phyloP scores from a whole-genome alignment of 2,888 invertebrate genomes.

The Thecophora atra region DNA sequence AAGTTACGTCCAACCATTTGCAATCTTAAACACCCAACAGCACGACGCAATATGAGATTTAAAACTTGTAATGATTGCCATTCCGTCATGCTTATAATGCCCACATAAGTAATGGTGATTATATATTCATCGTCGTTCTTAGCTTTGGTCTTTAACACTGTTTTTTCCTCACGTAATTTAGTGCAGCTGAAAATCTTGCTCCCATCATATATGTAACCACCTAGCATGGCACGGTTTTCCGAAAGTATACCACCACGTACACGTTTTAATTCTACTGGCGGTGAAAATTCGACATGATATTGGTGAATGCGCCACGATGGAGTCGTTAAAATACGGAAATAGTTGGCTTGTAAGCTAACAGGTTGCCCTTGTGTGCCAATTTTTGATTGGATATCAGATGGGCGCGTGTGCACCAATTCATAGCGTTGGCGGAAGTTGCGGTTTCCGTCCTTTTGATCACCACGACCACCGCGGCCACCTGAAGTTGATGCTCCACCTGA shows the following conservation, averaged over 20 bases:
- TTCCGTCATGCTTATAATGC: slow-evolving; percentile 74
- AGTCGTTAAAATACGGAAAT: slow-evolving; percentile 73
- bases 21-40: slow-evolving; percentile 70
- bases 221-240: slow-evolving; percentile 69
- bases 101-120: slow-evolving; percentile 72
- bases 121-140: slow-evolving; percentile 67
- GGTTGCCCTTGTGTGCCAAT: slow-evolving; percentile 68
- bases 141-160: slow-evolving; percentile 70
- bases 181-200: slow-evolving; percentile 74
- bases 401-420: slow-evolving; percentile 59
- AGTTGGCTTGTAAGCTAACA: slow-evolving; percentile 73
- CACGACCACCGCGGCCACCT: slow-evolving; percentile 15
- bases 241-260: slow-evolving; percentile 73
- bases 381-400: slow-evolving; percentile 56
- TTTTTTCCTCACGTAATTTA: slow-evolving; percentile 69
- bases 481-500: slow-evolving; percentile 20
- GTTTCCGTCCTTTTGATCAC: slow-evolving; percentile 36
- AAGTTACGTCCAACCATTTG: slow-evolving; percentile 79
- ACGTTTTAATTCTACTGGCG: slow-evolving; percentile 74
- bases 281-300: slow-evolving; percentile 78
- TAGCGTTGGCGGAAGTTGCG: slow-evolving; percentile 45
- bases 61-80: slow-evolving; percentile 79
- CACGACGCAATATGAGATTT: slow-evolving; percentile 78
- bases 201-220: slow-evolving; percentile 82
- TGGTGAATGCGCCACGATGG: slow-evolving; percentile 78